These are phyloP conservation scores for Limnephilus auricula DNA, from an alignment of 2,888 invertebrate genomes.

Conservation along the genomic window DNA sequence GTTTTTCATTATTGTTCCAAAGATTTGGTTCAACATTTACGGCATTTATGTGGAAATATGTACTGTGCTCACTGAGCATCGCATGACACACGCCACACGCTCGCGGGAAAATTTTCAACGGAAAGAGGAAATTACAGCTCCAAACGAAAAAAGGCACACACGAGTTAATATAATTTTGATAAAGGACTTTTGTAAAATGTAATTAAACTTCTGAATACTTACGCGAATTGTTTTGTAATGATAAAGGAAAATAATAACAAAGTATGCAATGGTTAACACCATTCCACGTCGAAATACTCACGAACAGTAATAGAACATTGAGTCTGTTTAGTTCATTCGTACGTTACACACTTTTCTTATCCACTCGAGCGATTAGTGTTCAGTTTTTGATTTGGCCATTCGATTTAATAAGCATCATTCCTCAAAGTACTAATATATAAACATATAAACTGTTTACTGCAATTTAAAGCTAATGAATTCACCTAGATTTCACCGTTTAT, in stretches of 20 bases:
- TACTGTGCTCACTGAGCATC: background rate
- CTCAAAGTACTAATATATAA: no score
- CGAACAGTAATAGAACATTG: background rate
- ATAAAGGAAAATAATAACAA: background rate
- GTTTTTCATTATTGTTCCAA: background rate
- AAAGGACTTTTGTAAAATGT: background rate
- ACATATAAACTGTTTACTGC: no score
- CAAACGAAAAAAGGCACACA: background rate
- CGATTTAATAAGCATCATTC: no score
- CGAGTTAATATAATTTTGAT: background rate
- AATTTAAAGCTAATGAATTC: no score
- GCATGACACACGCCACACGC: background rate
- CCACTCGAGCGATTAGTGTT: no score
- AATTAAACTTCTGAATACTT: background rate
- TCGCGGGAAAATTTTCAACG: background rate
- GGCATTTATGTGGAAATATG: background rate
- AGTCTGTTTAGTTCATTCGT: background rate
- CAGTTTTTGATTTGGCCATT: no score
- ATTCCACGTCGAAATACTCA: no score
- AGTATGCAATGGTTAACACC: background rate
- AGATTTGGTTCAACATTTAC: slow-evolving; percentile 8
- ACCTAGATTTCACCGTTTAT: no score
- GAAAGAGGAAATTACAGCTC: background rate
- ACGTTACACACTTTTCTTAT: background rate
- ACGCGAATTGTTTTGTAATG: background rate